Evolutionary conservation across 2,113 vertebrate species (phyloP), one percentile per base, ranked within the genome.

Genomic region (Hemiscyllium ocellatum): DNA sequence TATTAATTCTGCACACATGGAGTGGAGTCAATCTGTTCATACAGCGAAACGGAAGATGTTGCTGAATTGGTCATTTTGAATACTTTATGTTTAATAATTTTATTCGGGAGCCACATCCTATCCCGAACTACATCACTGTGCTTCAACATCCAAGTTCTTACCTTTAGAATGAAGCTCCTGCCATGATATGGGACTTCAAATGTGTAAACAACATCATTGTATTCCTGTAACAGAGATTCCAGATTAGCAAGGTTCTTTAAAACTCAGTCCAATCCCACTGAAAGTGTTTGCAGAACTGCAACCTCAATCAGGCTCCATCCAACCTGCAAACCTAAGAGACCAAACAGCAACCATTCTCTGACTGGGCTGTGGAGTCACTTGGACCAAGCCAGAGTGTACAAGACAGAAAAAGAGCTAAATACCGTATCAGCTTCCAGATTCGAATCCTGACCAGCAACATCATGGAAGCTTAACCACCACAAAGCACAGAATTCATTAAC

Each of bases 101-200:
- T 87, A 22, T 87, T 10, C 15, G 10, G 86, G 33, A 3, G 3
- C 52, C 86, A 50, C 4, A 24, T 89, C 24, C 52, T 33, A 17
- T 37, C 56, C 56, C 12, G 6, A 2, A 12, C 56, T 7, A 61
- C 56, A 61, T 12, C 15, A 12, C 76, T 80, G 76, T 37, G 26
- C 13, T 80, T 80, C 76, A 80, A 15, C 52, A 89, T 86, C 66
- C 65, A 50, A 50, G 20, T 94, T 37, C 96, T 96, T 98, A 99
- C 99, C 99, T 99, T 99, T 90, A 99, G 97, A 97, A 99, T 99
- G 97, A 99, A 99, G 7, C 98, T 98, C 97, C 99, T 99, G 96
- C 99, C 99, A 0, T 99, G 98, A 96, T 98, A 99, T 76, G 99
- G 98, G 96, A 99, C 98, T 97, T 99, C 99, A 56, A 99, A 97